Conservation (phyloP, 2,888 invertebrate genomes). For the Fissipunctia ypsillon region DNA sequence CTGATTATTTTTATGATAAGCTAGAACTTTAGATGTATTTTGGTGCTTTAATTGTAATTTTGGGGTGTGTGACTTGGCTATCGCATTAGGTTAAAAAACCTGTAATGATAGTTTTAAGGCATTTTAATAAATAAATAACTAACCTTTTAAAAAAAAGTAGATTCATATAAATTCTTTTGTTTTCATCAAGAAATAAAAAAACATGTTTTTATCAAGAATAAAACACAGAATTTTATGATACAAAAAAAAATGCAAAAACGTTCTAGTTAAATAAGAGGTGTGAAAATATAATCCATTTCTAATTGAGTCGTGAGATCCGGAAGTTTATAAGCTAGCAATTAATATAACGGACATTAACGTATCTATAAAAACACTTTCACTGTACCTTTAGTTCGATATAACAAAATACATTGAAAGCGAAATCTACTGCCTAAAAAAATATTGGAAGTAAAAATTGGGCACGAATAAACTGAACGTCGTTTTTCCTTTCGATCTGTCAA, state of each 20-base stretch:
- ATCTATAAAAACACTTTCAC: slow-evolving; percentile 54
- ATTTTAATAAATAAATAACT: too few relatives aligned
- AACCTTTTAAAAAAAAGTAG: not conserved
- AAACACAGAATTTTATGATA: too few relatives aligned
- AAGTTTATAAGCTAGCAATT: slow-evolving; percentile 32
- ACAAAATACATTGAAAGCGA: slow-evolving; percentile 16
- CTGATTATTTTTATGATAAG: too few relatives aligned
- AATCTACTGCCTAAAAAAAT: not conserved
- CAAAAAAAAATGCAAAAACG: too few relatives aligned
- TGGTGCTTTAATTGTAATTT: too few relatives aligned
- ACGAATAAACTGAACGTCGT: not conserved
- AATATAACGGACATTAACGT: slow-evolving; percentile 24
- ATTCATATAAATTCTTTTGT: not conserved
- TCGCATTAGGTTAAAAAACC: too few relatives aligned
- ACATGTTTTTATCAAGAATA: too few relatives aligned
- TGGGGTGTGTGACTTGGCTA: too few relatives aligned
- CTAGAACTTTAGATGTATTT: too few relatives aligned
- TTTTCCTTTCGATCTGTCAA: slow-evolving; percentile 6
- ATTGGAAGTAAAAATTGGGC: not conserved
- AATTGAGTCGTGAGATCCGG: slow-evolving; percentile 48
- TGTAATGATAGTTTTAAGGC: too few relatives aligned
- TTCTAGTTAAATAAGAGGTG: slow-evolving; percentile 17
- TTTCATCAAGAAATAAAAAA: too few relatives aligned
- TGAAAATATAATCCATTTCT: slow-evolving; percentile 40
- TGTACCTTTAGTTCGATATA: not conserved